These are phyloP conservation scores for Orussus abietinus DNA, from an alignment of 1,140 invertebrate genomes.

Conservation along the genomic window DNA sequence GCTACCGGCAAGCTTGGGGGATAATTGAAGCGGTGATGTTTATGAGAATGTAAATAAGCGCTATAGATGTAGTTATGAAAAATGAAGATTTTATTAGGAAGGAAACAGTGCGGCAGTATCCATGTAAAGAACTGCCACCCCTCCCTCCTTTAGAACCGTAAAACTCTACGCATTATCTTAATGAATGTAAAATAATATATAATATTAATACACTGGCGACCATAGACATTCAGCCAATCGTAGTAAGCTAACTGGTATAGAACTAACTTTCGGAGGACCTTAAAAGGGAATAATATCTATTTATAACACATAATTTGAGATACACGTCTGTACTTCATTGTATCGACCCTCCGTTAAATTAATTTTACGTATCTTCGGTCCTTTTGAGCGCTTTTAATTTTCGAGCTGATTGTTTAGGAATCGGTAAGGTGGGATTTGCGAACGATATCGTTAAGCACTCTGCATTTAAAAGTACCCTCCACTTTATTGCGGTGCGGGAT, in stretches of 20 bases:
- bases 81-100: constrained; percentile 19
- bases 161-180: constrained; percentile 26
- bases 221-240: constrained; percentile 35
- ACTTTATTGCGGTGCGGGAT: constrained; percentile 17
- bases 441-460: constrained; percentile 2
- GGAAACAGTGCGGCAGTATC: constrained; percentile 13
- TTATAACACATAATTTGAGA: constrained; percentile 32
- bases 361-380: constrained; percentile 16
- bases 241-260: constrained; percentile 39
- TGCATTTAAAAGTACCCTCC: constrained; percentile 15
- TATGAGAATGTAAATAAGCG: constrained; percentile 5
- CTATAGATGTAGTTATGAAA: constrained; percentile 22
- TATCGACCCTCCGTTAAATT: constrained; percentile 25
- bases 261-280: constrained; percentile 38
- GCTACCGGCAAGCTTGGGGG: constrained; percentile 19
- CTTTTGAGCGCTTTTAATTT: background rate
- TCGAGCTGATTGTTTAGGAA: too few species aligned
- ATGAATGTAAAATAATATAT: constrained; percentile 44
- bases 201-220: constrained; percentile 29
- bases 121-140: background rate
- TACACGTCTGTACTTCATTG: constrained; percentile 25
- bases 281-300: constrained; percentile 31
- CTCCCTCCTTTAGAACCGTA: constrained; percentile 19
- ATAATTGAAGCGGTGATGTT: constrained; percentile 1
- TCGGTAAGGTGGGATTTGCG: too few species aligned